A percentile compares a stretch with the other conserved stretches of the same genome.
These are phyloP conservation scores for Amphipyra tragopoginis DNA, from an alignment of 2,888 invertebrate species.

Conservation along the genomic window DNA sequence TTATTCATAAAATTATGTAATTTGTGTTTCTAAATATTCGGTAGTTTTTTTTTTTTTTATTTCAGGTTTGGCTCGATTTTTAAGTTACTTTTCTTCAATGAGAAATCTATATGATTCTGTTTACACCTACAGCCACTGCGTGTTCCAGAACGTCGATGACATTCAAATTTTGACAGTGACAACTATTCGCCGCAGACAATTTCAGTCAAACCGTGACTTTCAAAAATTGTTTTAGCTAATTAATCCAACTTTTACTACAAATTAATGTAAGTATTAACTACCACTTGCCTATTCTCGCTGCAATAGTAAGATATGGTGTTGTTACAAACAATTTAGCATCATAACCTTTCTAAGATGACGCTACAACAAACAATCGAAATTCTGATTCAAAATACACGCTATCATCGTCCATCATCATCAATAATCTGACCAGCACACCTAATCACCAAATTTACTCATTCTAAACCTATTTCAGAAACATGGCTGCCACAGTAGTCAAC, in stretches of 20 bases:
- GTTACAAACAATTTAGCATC: not conserved
- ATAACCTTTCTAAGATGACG: conserved; percentile 43
- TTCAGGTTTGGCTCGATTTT: not conserved
- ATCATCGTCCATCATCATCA: conserved; percentile 3
- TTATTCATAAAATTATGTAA: not conserved
- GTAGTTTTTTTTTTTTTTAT: not conserved
- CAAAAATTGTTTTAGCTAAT: conserved; percentile 65
- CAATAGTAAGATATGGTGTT: not conserved
- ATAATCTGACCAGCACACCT: not conserved
- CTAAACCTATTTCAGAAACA: conserved; percentile 62
- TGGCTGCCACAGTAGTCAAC: conserved; percentile 82
- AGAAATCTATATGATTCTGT: too few relatives aligned
- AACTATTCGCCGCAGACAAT: conserved; percentile 60
- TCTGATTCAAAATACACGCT: conserved; percentile 24
- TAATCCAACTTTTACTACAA: conserved; percentile 37
- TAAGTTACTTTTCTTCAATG: too few relatives aligned
- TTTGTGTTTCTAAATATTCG: not conserved
- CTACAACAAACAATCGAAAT: conserved; percentile 45
- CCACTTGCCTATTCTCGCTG: not conserved
- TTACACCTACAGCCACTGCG: conserved; percentile 9
- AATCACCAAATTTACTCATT: not conserved
- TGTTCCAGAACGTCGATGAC: conserved; percentile 30
- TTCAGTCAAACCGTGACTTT: conserved; percentile 80
- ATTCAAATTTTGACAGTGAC: conserved; percentile 48
- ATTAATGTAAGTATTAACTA: conserved; percentile 59